phyloP scores from a whole-genome alignment of 1,140 invertebrate genomes.

The Oreohelix idahoensis region DNA sequence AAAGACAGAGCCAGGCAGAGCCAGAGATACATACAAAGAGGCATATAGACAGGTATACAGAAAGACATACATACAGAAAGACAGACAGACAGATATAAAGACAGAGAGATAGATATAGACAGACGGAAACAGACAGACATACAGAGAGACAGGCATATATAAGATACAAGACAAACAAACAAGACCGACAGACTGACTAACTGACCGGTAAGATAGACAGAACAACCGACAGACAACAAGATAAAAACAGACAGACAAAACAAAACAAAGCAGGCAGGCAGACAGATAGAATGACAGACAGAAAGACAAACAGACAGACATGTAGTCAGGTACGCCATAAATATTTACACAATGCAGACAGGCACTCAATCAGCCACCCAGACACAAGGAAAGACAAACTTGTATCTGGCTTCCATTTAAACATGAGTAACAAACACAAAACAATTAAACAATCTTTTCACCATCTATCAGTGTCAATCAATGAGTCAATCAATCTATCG shows the following conservation, averaged over 20 bases:
- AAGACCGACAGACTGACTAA: background rate
- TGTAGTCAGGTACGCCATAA: background rate
- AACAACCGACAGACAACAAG: background rate
- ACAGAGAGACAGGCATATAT: background rate
- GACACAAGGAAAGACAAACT: no score
- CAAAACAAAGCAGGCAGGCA: background rate
- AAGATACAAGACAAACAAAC: background rate
- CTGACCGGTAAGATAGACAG: background rate
- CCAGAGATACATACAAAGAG: background rate
- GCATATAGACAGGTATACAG: background rate
- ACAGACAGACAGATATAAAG: background rate
- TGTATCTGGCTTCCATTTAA: no score
- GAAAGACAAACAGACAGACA: background rate
- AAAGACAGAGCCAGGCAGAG: background rate
- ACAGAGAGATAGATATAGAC: background rate
- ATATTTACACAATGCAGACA: no score
- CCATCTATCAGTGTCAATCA: background rate
- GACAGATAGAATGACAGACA: background rate
- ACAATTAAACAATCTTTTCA: background rate
- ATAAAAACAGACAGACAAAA: background rate
- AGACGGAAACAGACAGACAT: background rate
- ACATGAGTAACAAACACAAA: background rate
- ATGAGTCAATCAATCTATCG: background rate
- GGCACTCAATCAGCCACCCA: no score
- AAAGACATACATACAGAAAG: background rate